Base-by-base conservation (phyloP, 2,797 vertebrate species). In the Pangasius krempfi region DNA sequence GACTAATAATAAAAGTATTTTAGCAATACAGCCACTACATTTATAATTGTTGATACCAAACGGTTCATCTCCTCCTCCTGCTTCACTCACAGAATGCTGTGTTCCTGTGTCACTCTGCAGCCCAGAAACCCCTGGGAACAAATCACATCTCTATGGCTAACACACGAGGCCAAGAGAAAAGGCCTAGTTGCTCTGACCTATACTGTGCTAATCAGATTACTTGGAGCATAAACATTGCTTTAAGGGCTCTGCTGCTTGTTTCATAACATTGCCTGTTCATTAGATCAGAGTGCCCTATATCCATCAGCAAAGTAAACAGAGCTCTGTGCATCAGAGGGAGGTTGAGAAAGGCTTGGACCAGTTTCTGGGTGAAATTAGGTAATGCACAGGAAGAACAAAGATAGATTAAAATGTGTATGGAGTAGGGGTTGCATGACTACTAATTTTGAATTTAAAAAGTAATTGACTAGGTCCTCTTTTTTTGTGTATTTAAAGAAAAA, bases 171-270 rank as follows among this genome's bases (percentile, higher is more conserved):
- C 62, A 88, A 88, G 88, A 84, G 62, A 87, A 66, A 89, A 73
- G 90, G 85, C 83, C 85, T 73, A 64, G 87, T 88, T 88, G 87
- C 88, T 91, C 86, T 90, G 91, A 92, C 87, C 88, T 92, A 88
- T 86, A 87, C 89, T 90, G 90, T 20, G 64, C 89, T 89, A 89
- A 89, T 89, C 88, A 86, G 89, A 90, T 89, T 86, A 89, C 88
- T 88, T 56, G 5, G 91, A 89, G 88, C 83, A 81, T 90, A 92
- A 91, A 91, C 89, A 89, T 86, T 89, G 88, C 90, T 84, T 62
- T 88, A 44, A 85, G 85, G 72, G 66, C 76, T 80, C 73, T 84
- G 78, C 82, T 72, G 70, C 47, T 79, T 83, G 87, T 86, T 91
- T 89, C 64, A n/a, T 87, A 90, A 90, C 89, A 88, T 85, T 87